phyloP scores from a whole-genome alignment of 1,140 invertebrate species.

The Euglossa dilemma region DNA sequence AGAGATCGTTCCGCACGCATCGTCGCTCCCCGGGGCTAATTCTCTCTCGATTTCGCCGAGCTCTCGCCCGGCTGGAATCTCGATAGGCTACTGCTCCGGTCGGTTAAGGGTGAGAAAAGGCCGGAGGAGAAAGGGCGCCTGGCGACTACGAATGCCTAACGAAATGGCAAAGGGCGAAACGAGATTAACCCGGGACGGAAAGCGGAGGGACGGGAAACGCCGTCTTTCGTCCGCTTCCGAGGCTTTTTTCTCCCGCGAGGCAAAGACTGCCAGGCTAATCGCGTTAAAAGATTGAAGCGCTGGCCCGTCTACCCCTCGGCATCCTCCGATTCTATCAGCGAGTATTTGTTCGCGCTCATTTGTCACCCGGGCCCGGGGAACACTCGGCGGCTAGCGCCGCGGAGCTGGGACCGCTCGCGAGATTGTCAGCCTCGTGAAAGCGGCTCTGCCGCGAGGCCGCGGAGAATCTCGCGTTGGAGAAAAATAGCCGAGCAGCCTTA shows the following conservation, averaged over 20 bases:
- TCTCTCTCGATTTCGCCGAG: neutral
- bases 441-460: neutral
- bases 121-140: neutral
- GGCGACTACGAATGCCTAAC: neutral
- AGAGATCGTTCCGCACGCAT: too few species aligned
- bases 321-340: neutral
- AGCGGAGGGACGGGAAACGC: neutral
- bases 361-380: slow-evolving; percentile 28
- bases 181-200: neutral
- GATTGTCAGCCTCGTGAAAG: slow-evolving; percentile 2
- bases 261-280: slow-evolving; percentile 52
- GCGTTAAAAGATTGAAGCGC: slow-evolving; percentile 61
- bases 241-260: neutral
- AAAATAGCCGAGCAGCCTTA: neutral
- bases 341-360: slow-evolving; percentile 45
- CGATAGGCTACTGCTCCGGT: neutral
- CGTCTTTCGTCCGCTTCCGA: neutral
- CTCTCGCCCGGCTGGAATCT: neutral
- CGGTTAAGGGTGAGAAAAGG: neutral
- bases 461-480: slow-evolving; percentile 9
- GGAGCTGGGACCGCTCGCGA: neutral
- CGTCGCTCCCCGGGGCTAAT: accelerated
- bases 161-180: slow-evolving; percentile 5
- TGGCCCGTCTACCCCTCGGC: neutral
- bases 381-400: slow-evolving; percentile 25